Percentiles rank a stretch among this genome's conserved stretches.
phyloP scores from a whole-genome alignment of 2,113 vertebrate genomes.

The Xenus cinereus region DNA sequence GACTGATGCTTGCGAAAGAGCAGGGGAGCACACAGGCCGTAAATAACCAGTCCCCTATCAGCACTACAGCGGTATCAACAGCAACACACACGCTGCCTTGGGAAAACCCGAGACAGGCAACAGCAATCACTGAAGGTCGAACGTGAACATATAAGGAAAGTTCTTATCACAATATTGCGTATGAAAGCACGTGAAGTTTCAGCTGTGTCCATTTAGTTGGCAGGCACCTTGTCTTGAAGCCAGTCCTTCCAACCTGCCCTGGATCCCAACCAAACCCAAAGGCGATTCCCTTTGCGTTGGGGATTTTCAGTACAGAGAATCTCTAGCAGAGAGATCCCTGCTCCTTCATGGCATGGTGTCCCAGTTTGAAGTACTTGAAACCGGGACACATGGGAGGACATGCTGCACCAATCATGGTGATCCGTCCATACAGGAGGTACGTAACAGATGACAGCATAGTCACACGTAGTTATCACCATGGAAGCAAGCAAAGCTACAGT shows the following conservation, averaged over 20 bases:
- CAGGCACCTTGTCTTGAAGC: background rate
- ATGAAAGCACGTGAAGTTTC: background rate
- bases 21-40: background rate
- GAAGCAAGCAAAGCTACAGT: background rate
- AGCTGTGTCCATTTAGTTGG: background rate
- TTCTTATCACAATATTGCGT: background rate
- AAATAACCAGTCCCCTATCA: background rate
- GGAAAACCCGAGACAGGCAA: background rate
- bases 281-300: background rate
- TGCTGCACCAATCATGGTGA: background rate
- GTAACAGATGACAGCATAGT: background rate
- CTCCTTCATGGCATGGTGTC: background rate
- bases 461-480: background rate
- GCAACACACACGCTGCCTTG: fast-evolving
- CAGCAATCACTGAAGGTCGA: background rate
- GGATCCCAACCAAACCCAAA: background rate
- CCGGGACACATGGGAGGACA: background rate
- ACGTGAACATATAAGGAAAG: background rate
- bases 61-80: background rate
- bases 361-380: too few species aligned
- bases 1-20: background rate
- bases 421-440: background rate
- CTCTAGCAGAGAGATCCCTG: background rate
- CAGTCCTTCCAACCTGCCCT: background rate
- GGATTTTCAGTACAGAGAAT: background rate